Evolutionary conservation across 2,797 vertebrate genomes (phyloP).

Genomic region (Malurus splendens): DNA sequence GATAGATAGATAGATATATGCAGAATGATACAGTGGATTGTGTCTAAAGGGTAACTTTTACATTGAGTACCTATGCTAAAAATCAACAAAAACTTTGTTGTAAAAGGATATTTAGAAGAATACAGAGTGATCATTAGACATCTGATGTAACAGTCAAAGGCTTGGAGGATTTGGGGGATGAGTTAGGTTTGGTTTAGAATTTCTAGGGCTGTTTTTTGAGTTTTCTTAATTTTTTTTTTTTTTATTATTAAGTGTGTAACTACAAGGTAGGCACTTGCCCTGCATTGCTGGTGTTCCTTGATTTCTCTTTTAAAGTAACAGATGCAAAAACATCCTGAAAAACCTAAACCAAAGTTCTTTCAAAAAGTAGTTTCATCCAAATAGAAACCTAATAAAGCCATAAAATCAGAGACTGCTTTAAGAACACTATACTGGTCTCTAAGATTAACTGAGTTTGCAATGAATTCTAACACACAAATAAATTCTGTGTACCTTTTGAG

Average conservation of each 20-base stretch:
- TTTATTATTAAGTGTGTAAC: not conserved
- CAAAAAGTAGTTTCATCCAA: not conserved
- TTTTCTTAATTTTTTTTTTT: rapidly evolving
- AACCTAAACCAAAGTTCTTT: not conserved
- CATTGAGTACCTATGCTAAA: not conserved
- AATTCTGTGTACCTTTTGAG: not conserved
- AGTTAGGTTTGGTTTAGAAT: not conserved
- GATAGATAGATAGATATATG: not conserved
- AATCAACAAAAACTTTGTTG: not conserved
- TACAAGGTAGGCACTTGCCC: not conserved
- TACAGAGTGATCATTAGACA: not conserved
- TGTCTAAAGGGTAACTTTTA: not conserved
- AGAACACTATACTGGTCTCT: not conserved
- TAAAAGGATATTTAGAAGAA: not conserved
- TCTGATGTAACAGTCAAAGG: not conserved
- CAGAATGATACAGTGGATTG: not conserved
- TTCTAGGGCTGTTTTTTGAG: not conserved
- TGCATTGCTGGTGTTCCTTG: not conserved
- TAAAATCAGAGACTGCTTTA: not conserved
- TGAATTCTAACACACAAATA: not conserved
- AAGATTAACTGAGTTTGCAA: not conserved
- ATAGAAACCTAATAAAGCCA: constrained; percentile 6
- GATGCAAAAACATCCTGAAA: not conserved
- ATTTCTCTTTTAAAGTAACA: not conserved
- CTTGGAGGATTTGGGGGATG: not conserved